Evolutionary conservation across 1,140 invertebrate species (phyloP), one percentile per base, ranked within the genome.

Genomic region (Gryllus bimaculatus): DNA sequence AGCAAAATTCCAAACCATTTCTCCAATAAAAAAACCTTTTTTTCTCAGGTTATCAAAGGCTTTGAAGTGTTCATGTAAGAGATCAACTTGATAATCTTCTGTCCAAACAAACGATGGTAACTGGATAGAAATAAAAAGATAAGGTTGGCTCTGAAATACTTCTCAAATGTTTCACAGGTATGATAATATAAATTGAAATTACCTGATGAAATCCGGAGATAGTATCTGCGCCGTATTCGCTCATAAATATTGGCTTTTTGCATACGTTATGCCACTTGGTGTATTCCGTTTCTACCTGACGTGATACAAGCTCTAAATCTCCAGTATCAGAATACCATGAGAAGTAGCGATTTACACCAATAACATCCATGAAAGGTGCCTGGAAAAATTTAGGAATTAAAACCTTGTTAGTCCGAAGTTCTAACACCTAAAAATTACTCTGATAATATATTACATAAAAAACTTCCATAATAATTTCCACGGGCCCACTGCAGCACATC

Each of bases 1-100:
- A 47, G 90, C 91, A 87, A 93, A 93, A 82, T 92, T 93, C 92
- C 92, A 93, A 49, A 92, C 88, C 88, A 92, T 90, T 86, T 93
- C 92, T 7, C 91, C 92, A 66, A 89, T 85, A 75, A 93, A 86
- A 80, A 87, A 88, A 13, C 86, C 85, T 78, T 82, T 78, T 8
- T 81, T 79, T 76, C 86, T 82, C 8, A 92, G 81, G 20, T 81
- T 79, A 83, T 93, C 90, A 84, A 93, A 92, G 0, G 87, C 88
- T 82, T 87, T 84, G 81, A 91, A 90, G 81, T 90, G 83, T 18
- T 84, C 81, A 80, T 90, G 84, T 49, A 91, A 83, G 54, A 83
- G 81, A 8, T 89, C 89, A 8, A 86, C 86, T 84, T 93, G 91
- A 83, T 90, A 93, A 82, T 93, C 91, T 85, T 92, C 91, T 12